Evolutionary conservation across 2,888 invertebrate genomes (phyloP).

Genomic region (Drosophila meridionalis): DNA sequence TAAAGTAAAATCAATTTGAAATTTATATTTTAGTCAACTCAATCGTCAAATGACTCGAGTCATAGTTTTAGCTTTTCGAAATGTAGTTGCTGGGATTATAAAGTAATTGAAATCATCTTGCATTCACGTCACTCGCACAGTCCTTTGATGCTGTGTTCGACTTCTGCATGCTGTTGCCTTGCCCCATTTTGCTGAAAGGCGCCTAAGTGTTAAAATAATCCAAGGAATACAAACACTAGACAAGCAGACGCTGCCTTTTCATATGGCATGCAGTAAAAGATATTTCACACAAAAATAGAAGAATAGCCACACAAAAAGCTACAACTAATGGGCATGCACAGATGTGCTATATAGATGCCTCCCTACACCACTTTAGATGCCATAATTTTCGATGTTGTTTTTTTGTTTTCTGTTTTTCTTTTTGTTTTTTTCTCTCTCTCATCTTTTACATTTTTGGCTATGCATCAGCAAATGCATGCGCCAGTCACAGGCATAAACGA

Average conservation of each 20-base stretch:
- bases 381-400: conserved; percentile 35
- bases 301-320: conserved; percentile 45
- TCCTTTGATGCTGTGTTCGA: neutral
- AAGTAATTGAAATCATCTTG: neutral
- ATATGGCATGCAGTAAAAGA: conserved; percentile 46
- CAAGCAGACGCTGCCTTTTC: conserved; percentile 41
- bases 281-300: conserved; percentile 55
- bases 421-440: neutral
- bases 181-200: conserved; percentile 29
- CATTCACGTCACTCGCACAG: neutral
- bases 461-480: conserved; percentile 62
- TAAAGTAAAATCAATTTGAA: too few relatives aligned
- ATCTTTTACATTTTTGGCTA: conserved; percentile 34
- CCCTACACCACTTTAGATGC: conserved; percentile 52
- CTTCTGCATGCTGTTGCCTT: conserved; percentile 27
- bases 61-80: neutral
- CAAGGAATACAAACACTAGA: conserved; percentile 26
- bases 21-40: neutral
- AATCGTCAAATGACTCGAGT: neutral
- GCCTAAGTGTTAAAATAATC: conserved; percentile 37
- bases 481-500: conserved; percentile 54
- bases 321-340: conserved; percentile 63
- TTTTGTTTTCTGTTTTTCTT: conserved; percentile 23
- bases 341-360: conserved; percentile 34
- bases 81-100: neutral